Base-by-base conservation (phyloP, 53 echinoderm and acorn worm genomes). In the Luidia sarsii region DNA sequence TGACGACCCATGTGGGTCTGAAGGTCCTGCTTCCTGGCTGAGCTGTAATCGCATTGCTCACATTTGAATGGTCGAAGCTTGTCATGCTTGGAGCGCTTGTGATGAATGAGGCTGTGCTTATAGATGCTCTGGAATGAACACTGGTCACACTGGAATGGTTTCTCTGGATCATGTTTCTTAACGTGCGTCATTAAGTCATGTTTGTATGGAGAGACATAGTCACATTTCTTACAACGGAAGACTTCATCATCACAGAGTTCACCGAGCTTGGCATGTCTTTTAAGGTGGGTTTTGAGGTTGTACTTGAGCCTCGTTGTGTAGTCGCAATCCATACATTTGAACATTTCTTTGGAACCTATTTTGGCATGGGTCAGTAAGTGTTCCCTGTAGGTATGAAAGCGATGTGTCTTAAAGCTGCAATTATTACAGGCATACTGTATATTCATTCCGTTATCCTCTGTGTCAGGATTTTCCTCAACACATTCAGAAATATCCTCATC, bases 51-150 rank as follows among this genome's bases (percentile, higher is more conserved):
- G 43, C 99, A 99, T 36, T 79, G 54, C 2, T 82, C 62, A 57
- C 99, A 99, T 41, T 85, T 89, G 68, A 46, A 86, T 19, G 99
- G 99, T 6, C 99, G 94, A n/a, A 89, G 33, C 20, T 79, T 82
- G n/a, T 89, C 86, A 34, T 99, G 99, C 57, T 94, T 99, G 7
- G 93, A 91, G 10, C 87, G 70, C 51, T 91, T 75, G 79, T 99
- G 99, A 34, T 99, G 99, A 20, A 94, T 41, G 19, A 99, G 80
- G 48, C 94, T 94, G 82, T 94, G 94, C 49, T 86, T 89, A 60
- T 99, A 99, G 53, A 99, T 99, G 31, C 94, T 99, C 23, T 70
- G 52, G 57, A 99, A 99, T 41, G 89, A 82, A 24, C 99, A 99
- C 45, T 91, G 70, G 8, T 89, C 79, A 63, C 99, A 99, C 36